Evolutionary conservation across 2,888 invertebrate genomes (phyloP).

Genomic region (Latrodectus hesperus): DNA sequence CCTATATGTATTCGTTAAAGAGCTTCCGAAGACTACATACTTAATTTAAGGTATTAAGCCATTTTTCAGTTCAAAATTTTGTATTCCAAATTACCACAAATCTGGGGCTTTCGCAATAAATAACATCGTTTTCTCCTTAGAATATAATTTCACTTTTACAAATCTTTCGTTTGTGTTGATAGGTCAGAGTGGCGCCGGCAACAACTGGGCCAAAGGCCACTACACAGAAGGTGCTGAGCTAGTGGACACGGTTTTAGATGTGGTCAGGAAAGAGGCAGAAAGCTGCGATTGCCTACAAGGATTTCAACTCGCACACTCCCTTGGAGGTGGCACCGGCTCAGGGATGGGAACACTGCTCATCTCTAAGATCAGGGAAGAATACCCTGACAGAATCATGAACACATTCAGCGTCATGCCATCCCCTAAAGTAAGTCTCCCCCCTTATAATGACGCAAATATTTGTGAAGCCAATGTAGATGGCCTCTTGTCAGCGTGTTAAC

Average conservation of each 20-base stretch:
- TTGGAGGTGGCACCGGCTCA: slow-evolving; percentile 73
- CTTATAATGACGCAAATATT: background rate
- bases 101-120: too few species aligned
- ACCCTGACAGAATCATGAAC: slow-evolving; percentile 81
- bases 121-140: too few species aligned
- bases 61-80: too few species aligned
- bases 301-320: slow-evolving; percentile 76
- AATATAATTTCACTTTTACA: too few species aligned
- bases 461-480: background rate
- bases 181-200: slow-evolving; percentile 75
- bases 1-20: too few species aligned
- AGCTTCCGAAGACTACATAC: too few species aligned
- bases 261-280: slow-evolving; percentile 77
- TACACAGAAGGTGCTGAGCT: slow-evolving; percentile 79
- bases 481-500: background rate
- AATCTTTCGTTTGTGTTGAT: background rate
- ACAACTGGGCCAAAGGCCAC: slow-evolving; percentile 78
- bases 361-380: slow-evolving; percentile 91
- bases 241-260: slow-evolving; percentile 77
- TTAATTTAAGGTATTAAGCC: too few species aligned
- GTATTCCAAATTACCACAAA: too few species aligned
- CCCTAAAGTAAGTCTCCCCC: slow-evolving; percentile 79
- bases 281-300: slow-evolving; percentile 78
- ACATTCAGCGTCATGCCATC: slow-evolving; percentile 83
- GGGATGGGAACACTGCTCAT: slow-evolving; percentile 77